Evolutionary conservation across 2,113 vertebrate genomes (phyloP), one percentile per base, ranked within the genome.

Genomic region (Perca schrenkii): DNA sequence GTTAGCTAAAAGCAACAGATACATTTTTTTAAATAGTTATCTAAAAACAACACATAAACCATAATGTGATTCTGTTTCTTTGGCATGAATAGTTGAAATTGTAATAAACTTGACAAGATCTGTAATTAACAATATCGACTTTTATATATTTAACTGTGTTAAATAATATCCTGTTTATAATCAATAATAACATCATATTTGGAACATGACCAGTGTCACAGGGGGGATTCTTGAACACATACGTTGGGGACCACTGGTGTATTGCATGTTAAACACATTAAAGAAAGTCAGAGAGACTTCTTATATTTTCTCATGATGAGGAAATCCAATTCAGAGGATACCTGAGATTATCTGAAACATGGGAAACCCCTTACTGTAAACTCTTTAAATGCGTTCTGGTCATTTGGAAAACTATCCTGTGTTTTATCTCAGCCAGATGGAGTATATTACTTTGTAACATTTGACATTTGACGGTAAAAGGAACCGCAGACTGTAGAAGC

Each of bases 401-500:
- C 15, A 17, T 68, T 79, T 70, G 12, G 61, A 14, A 77, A 74
- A 54, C 34, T 1, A 68, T 43, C 40, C 36, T 6, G 0, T 21
- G 14, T 77, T 60, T 76, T 17, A 22, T 66, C 21, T 62, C 69
- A 71, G 2, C 31, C 67, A 25, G 22, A 1, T 0, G 1, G 46
- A 0, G 3, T 72, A 77, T 56, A 28, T 52, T 25, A 53, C 4
- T 40, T 52, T 54, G n/a, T 53, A 67, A 52, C 17, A 11, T 43
- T 43, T 43, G 40, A 67, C 43, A 2, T 78, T 86, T 79, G 75
- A 76, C 54, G 28, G 52, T 47, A 49, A 68, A 77, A 47, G 53
- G 19, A 63, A 28, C 11, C 54, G 65, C 3, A 31, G 21, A 50
- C n/a, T 14, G 31, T 56, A 17, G 62, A 68, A 34, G 57, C 63